Evolutionary conservation across 1,140 invertebrate genomes (phyloP), one percentile per base, ranked within the genome.

Genomic region (Goniozus legneri): DNA sequence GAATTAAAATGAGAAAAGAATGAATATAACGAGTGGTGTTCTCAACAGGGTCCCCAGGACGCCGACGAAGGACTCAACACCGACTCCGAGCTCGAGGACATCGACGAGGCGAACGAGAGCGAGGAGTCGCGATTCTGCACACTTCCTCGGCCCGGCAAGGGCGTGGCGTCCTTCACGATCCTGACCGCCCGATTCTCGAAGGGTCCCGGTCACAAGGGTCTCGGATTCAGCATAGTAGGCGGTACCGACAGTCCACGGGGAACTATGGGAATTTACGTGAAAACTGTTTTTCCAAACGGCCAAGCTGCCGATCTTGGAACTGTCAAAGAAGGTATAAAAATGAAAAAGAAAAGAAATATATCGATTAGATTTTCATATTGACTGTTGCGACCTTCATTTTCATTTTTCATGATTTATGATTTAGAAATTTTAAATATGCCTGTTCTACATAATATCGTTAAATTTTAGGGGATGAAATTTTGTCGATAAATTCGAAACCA

Each of bases 151-250:
- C 78, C 71, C 6, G 75, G 66, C 43, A 78, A 69, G 47, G 69
- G 62, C 54, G 62, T 54, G 47, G 73, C 60, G 45, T 73, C 71
- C 32, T 77, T 71, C 57, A 79, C 68, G 24, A 80, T 82, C 47
- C 57, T 79, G 44, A 80, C 75, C 2, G 80, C 80, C 10, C 70
- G 79, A 34, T 91, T 92, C 64, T 82, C 84, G 64, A 94, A 94
- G 73, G 90, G 91, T 14, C 82, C 82, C 8, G 87, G 89, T 3
- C 83, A 89, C 41, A 92, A 92, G 66, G 90, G 89, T 44, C 78
- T 96, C 16, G 92, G 92, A 1, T 95, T 95, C 66, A 93, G 89
- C 68, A 92, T 95, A 59, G 92, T 95, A 16, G 92, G 92, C 19
- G 92, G 92, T 31, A 84, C 81, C 7, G 92, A 95, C 67, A 92